Percentiles rank a stretch among this genome's conserved stretches.
These are phyloP conservation scores for Lacanobia wlatinum DNA, from an alignment of 2,888 invertebrate genomes.

Conservation along the genomic window DNA sequence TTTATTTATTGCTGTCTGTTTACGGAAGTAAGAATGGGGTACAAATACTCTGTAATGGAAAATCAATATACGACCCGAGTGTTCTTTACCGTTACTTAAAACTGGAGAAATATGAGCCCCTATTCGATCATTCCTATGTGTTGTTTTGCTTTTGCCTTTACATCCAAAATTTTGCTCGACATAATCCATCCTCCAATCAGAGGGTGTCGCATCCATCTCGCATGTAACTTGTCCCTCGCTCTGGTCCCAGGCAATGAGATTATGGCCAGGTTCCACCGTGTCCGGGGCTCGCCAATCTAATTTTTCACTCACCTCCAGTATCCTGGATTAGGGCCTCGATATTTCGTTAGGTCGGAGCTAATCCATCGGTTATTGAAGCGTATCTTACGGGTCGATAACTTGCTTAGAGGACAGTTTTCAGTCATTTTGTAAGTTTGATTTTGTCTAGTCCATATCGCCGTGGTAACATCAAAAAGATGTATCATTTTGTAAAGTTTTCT, in stretches of 20 bases:
- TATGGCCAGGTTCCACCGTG: constrained; percentile 68
- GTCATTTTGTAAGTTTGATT: constrained; percentile 13
- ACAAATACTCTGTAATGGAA: constrained; percentile 10
- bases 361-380: constrained; percentile 52
- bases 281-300: constrained; percentile 73
- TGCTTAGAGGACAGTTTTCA: background rate
- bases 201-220: constrained; percentile 33
- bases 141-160: background rate
- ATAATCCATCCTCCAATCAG: constrained; percentile 26
- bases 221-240: constrained; percentile 41
- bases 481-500: constrained; percentile 1
- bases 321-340: constrained; percentile 66
- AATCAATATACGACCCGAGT: constrained; percentile 19
- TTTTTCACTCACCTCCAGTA: constrained; percentile 74
- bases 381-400: constrained; percentile 26
- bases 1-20: constrained; percentile 46
- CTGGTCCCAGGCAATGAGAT: constrained; percentile 68
- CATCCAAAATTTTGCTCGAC: background rate
- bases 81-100: background rate
- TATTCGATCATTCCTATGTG: background rate
- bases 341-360: constrained; percentile 67
- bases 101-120: background rate
- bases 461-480: background rate
- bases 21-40: constrained; percentile 21
- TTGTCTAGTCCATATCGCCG: background rate